phyloP scores from a whole-genome alignment of 2,888 invertebrate genomes.

The Holacanthella duospinosa region DNA sequence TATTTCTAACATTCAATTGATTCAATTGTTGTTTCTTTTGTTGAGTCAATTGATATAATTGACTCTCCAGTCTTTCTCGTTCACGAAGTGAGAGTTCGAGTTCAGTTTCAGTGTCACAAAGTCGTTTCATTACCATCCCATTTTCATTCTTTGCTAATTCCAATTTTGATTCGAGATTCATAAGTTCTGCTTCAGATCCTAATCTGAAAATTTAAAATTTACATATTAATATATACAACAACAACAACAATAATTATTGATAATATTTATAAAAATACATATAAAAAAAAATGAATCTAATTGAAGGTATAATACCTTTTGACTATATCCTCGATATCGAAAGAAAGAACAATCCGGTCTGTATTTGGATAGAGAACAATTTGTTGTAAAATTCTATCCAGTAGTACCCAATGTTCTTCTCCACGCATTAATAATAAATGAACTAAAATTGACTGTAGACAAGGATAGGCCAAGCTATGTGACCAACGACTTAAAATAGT shows the following conservation, averaged over 20 bases:
- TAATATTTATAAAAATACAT: not conserved
- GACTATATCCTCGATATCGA: conserved; percentile 83
- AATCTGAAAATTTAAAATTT: not conserved
- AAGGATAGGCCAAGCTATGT: conserved; percentile 86
- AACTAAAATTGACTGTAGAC: conserved; percentile 77
- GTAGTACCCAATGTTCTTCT: conserved; percentile 67
- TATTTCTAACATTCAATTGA: not conserved
- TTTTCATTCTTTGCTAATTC: not conserved
- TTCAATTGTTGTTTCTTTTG: not conserved
- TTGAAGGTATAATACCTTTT: conserved; percentile 50
- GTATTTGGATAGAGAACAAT: conserved; percentile 60
- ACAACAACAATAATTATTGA: not conserved
- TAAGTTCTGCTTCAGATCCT: not conserved
- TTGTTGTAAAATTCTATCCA: conserved; percentile 90
- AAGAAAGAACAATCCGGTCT: conserved; percentile 62
- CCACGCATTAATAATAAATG: conserved; percentile 75
- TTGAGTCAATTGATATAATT: not conserved
- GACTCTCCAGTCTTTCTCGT: conserved; percentile 32
- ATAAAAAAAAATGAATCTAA: too few species aligned
- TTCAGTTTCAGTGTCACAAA: not conserved
- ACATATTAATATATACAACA: not conserved
- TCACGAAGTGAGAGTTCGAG: not conserved
- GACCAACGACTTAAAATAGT: conserved; percentile 47
- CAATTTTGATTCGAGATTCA: not conserved
- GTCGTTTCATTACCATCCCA: not conserved